Evolutionary conservation across 2,888 invertebrate genomes (phyloP), one percentile per base, ranked within the genome.

Genomic region (Euproctis similis): DNA sequence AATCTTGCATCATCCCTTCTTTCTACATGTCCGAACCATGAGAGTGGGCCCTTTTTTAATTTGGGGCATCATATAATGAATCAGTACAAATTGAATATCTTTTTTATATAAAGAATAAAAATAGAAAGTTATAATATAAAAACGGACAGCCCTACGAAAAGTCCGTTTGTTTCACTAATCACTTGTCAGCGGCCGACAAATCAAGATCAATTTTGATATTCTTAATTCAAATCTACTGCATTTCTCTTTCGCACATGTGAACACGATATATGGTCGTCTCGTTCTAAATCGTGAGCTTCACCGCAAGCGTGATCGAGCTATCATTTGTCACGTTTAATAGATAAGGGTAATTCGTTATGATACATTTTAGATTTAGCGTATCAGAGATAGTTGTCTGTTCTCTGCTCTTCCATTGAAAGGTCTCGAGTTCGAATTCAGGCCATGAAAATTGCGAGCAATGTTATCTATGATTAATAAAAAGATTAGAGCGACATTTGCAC

Each of bases 121-220:
- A n/a, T n/a, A n/a, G n/a, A n/a, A 18, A 5, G 8, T 18, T 16
- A 12, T 9, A 2, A 22, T 1, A 12, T 11, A 5, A 23, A 23
- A 12, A 12, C n/a, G 26, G 51, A 30, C 51, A 46, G 26, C 51
- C 48, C 51, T 50, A 23, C 4, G 5, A 12, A 21, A 22, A 35
- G 36, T 35, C 38, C 40, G 50, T 52, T 46, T 57, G 51, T 58
- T 59, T 63, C 69, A 70, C 63, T 69, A 78, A 78, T 78, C 71
- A 67, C 69, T 66, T 76, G 80, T 78, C 78, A 71, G 71, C 77
- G 57, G 48, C 56, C 58, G 68, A 70, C 77, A 69, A 77, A 78
- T 78, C 77, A 74, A 77, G 78, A 78, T 77, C 69, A 61, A 74
- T 77, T 65, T 65, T 48, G 73, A 76, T 75, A 72, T 67, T 71